phyloP scores from a whole-genome alignment of 2,113 vertebrate species.

The Scytalopus superciliaris region DNA sequence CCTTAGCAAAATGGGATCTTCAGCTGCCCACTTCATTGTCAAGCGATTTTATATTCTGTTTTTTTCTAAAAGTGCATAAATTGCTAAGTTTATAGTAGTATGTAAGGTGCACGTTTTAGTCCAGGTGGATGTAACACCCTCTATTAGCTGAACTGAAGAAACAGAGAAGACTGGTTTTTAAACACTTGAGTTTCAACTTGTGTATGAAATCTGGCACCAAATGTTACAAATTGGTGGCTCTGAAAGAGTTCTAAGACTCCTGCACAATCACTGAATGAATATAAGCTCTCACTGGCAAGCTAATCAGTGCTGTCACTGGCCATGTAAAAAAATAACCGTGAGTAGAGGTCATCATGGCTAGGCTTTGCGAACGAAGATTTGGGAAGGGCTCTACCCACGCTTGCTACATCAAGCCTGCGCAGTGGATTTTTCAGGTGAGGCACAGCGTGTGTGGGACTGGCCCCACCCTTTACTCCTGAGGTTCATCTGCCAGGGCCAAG shows the following conservation, averaged over 20 bases:
- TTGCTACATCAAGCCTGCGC: too few species aligned
- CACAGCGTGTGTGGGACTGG: too few species aligned
- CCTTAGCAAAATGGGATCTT: background rate
- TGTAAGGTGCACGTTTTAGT: background rate
- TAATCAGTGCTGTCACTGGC: background rate
- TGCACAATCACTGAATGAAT: background rate
- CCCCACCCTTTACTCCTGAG: too few species aligned
- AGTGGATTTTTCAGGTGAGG: too few species aligned
- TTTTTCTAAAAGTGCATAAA: background rate
- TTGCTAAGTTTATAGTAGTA: background rate
- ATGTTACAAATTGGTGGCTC: background rate
- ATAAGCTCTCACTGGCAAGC: background rate
- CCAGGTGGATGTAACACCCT: background rate
- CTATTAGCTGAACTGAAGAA: background rate
- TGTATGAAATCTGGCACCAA: background rate
- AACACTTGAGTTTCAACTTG: background rate
- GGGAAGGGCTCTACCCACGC: too few species aligned
- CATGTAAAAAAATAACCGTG: background rate
- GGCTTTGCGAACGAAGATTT: too few species aligned
- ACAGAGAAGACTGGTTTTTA: background rate
- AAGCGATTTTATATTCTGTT: background rate
- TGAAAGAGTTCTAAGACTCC: background rate
- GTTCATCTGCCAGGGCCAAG: too few species aligned
- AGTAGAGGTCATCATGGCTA: too few species aligned
- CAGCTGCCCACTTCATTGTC: background rate